Conservation (phyloP, 1,140 invertebrate species). For the Papilio helenus region DNA sequence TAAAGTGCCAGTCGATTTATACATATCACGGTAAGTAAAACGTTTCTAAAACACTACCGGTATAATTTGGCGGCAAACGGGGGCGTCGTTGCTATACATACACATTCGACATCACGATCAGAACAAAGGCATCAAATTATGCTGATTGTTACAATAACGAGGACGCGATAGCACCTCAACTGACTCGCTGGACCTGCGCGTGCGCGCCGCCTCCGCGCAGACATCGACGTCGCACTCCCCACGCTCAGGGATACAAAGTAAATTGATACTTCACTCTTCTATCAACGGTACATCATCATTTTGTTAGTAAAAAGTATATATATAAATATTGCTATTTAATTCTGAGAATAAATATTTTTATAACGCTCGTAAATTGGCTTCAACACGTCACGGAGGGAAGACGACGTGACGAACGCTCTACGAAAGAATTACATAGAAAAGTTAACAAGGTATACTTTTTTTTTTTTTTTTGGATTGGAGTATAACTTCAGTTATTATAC, state of each 20-base stretch:
- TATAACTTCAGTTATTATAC: no score
- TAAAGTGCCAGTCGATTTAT: slow-evolving; percentile 33
- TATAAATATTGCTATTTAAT: slow-evolving; percentile 11
- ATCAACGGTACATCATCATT: slow-evolving; percentile 2
- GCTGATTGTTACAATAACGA: slow-evolving; percentile 13
- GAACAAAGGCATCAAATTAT: slow-evolving; percentile 33
- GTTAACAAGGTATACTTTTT: no score
- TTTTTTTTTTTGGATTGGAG: no score
- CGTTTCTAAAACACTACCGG: slow-evolving; percentile 50
- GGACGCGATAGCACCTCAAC: slow-evolving; percentile 16
- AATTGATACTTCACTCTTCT: slow-evolving; percentile 7
- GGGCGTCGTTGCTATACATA: slow-evolving; percentile 44
- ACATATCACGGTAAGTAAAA: slow-evolving; percentile 34
- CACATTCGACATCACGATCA: slow-evolving; percentile 39
- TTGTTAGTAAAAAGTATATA: slow-evolving; percentile 17
- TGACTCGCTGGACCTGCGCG: neutral
- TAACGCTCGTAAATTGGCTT: neutral
- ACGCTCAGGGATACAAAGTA: neutral
- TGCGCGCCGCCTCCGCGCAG: neutral
- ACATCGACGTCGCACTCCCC: neutral
- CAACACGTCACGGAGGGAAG: slow-evolving; percentile 1
- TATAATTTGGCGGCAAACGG: slow-evolving; percentile 58
- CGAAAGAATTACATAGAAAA: slow-evolving; percentile 2
- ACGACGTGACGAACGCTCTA: slow-evolving; percentile 15
- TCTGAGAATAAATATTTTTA: slow-evolving; percentile 3